These are phyloP conservation scores for Steatocranus sp. DNA, from an alignment of 2,797 vertebrate genomes.

Conservation along the genomic window DNA sequence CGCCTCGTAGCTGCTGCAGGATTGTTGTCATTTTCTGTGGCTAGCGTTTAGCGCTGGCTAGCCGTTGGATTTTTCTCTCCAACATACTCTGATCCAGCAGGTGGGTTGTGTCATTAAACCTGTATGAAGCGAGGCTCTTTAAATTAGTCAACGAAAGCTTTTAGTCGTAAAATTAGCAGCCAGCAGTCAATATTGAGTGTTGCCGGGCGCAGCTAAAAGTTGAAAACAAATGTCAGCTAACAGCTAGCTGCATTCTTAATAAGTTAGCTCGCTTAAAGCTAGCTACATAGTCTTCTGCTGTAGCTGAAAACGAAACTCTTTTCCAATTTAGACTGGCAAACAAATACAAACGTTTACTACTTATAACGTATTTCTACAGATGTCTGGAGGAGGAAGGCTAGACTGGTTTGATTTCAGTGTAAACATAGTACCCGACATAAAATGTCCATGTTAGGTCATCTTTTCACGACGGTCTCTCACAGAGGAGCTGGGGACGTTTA, in stretches of 20 bases:
- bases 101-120: slow-evolving; percentile 28
- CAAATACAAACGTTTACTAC: background rate
- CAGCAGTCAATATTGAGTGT: background rate
- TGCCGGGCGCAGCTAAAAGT: slow-evolving; percentile 6
- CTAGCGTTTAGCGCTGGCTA: slow-evolving; percentile 29
- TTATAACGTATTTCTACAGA: background rate
- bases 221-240: slow-evolving; percentile 39
- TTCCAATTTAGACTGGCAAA: background rate
- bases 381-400: fast-evolving
- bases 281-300: background rate
- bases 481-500: background rate
- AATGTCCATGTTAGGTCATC: slow-evolving; percentile 47
- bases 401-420: background rate
- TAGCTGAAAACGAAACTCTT: background rate
- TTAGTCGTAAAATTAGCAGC: background rate
- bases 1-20: background rate
- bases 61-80: slow-evolving; percentile 19
- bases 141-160: background rate
- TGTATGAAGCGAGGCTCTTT: background rate
- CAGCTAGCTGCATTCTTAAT: slow-evolving; percentile 22
- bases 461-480: background rate
- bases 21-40: slow-evolving; percentile 59
- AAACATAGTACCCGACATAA: background rate
- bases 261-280: slow-evolving; percentile 34
- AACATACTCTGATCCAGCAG: slow-evolving; percentile 55